Evolutionary conservation across 1,140 invertebrate genomes (phyloP).

Genomic region (Kradibia gibbosae): DNA sequence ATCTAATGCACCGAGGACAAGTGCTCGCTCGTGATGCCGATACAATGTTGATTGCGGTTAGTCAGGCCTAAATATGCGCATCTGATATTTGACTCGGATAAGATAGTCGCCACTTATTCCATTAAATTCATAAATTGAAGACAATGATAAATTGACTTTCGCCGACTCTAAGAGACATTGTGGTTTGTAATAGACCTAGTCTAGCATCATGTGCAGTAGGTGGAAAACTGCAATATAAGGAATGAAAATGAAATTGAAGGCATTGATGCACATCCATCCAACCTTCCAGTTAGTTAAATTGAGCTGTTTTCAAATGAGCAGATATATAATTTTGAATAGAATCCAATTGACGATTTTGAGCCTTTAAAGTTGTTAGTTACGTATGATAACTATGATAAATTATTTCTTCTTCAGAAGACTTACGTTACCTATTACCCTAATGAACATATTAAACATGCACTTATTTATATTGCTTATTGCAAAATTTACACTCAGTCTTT

Average conservation of each 20-base stretch:
- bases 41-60: conserved; percentile 54
- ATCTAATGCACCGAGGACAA: neutral
- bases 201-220: neutral
- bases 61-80: neutral
- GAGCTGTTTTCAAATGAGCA: neutral
- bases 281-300: neutral
- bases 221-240: neutral
- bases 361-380: too few species aligned
- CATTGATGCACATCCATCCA: neutral
- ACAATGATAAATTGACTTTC: conserved; percentile 47
- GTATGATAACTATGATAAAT: too few species aligned
- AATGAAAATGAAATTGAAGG: neutral
- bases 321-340: neutral
- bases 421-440: too few species aligned
- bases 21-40: conserved; percentile 1
- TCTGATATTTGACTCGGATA: conserved; percentile 30
- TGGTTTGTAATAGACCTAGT: neutral
- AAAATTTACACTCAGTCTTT: too few species aligned
- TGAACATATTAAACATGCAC: too few species aligned
- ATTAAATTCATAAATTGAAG: conserved; percentile 56
- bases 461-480: too few species aligned
- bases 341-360: neutral
- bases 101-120: conserved; percentile 55
- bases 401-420: too few species aligned
- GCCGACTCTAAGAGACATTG: neutral